Evolutionary conservation across 1,140 invertebrate genomes (phyloP).

Genomic region (Plutomurus gul): DNA sequence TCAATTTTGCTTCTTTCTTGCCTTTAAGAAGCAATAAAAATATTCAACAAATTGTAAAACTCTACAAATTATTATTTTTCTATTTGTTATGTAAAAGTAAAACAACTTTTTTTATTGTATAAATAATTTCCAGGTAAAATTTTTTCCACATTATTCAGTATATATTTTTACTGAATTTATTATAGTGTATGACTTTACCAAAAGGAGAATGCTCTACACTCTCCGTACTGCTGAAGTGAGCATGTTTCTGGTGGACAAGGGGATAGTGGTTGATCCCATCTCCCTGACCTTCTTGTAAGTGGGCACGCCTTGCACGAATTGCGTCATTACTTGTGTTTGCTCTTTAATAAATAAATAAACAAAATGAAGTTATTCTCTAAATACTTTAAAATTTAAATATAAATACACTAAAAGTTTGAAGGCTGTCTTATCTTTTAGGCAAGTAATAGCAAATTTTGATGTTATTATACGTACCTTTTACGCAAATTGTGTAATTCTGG

Average conservation of each 20-base stretch:
- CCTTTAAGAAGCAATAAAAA: not conserved
- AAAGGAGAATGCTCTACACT: slow-evolving; percentile 62
- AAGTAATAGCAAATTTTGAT: no score
- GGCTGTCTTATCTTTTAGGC: no score
- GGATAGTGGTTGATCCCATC: slow-evolving; percentile 7
- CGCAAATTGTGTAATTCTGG: not conserved
- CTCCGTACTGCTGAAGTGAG: slow-evolving; percentile 72
- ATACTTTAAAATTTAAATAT: no score
- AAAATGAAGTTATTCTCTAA: no score
- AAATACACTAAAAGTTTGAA: no score
- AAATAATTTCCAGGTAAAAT: no score
- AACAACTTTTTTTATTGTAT: no score
- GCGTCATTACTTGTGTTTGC: slow-evolving; percentile 64
- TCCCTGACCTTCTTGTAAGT: not conserved
- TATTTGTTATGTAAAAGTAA: no score
- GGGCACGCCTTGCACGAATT: not conserved
- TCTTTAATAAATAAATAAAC: slow-evolving; percentile 57
- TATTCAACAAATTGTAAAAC: not conserved
- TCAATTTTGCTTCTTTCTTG: not conserved
- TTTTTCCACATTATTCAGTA: no score
- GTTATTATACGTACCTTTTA: no score
- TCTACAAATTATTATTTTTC: no score
- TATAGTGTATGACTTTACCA: not conserved
- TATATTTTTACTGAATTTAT: no score
- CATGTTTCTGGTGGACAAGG: slow-evolving; percentile 33